Conservation (phyloP, 2,888 invertebrate species). For the Ochropleura plecta region DNA sequence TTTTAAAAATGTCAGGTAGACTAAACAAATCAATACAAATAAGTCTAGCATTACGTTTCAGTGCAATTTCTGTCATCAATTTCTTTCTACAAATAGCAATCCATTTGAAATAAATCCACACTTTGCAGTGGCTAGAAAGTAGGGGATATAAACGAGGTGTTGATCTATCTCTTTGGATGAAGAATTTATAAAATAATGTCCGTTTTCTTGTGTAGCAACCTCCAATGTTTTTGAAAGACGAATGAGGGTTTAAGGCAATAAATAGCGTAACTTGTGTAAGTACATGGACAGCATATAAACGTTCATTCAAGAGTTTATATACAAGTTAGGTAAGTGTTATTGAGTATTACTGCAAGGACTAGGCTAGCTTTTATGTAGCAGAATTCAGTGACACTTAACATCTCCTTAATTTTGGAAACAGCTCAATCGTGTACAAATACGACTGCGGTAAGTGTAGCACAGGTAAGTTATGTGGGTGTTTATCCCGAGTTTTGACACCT, state of each 20-base stretch:
- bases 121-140: conserved; percentile 23
- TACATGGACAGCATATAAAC: conserved; percentile 25
- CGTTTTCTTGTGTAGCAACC: conserved; percentile 43
- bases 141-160: conserved; percentile 34
- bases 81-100: conserved; percentile 21
- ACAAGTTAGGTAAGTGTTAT: not conserved
- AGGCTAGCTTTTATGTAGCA: not conserved
- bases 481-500: not conserved
- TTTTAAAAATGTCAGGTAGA: too few species aligned
- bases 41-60: not conserved
- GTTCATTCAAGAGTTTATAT: conserved; percentile 18
- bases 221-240: conserved; percentile 33
- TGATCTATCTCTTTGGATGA: conserved; percentile 40
- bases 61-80: not conserved
- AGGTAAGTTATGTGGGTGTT: not conserved
- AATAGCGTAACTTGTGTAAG: conserved; percentile 28
- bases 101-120: conserved; percentile 43
- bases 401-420: not conserved
- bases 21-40: not conserved
- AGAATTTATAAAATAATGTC: conserved; percentile 37
- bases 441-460: too few species aligned
- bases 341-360: not conserved
- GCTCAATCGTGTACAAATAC: not conserved
- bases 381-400: not conserved
- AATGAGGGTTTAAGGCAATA: conserved; percentile 42